Conservation (phyloP, 1,140 invertebrate species). For the Antheraea pernyi region DNA sequence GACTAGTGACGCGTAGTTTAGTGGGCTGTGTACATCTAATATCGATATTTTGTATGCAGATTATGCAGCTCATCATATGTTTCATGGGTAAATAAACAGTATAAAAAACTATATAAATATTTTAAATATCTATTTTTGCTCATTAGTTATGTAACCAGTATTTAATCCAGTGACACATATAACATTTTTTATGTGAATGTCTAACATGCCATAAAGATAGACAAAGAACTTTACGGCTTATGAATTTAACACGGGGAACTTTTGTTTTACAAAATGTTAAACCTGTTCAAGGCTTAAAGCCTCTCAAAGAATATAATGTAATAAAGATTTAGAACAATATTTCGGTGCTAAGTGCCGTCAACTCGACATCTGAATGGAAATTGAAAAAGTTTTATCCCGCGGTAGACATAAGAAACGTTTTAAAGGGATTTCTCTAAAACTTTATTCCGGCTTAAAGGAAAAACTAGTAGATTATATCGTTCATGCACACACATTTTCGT, state of each 20-base stretch:
- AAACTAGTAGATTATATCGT: neutral
- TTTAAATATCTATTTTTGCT: no score
- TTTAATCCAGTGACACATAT: no score
- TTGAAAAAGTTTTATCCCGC: conserved; percentile 66
- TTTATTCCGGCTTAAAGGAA: neutral
- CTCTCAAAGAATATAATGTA: conserved; percentile 17
- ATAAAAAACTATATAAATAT: no score
- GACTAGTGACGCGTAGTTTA: no score
- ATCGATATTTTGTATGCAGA: no score
- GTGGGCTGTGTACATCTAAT: no score
- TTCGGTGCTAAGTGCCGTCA: conserved; percentile 54
- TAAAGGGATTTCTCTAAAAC: conserved; percentile 34
- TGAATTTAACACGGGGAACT: conserved; percentile 3
- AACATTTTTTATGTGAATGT: no score
- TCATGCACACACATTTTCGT: neutral
- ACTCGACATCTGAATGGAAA: conserved; percentile 60
- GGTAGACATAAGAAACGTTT: conserved; percentile 53
- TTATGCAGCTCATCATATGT: no score
- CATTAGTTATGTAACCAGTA: no score
- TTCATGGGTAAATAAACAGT: no score
- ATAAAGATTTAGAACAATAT: conserved; percentile 33
- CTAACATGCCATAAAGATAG: no score
- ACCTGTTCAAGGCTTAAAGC: conserved; percentile 5
- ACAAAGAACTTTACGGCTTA: neutral
- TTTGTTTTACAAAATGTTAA: conserved; percentile 6